phyloP scores from a whole-genome alignment of 2,113 vertebrate genomes.

The Circaetus gallicus region DNA sequence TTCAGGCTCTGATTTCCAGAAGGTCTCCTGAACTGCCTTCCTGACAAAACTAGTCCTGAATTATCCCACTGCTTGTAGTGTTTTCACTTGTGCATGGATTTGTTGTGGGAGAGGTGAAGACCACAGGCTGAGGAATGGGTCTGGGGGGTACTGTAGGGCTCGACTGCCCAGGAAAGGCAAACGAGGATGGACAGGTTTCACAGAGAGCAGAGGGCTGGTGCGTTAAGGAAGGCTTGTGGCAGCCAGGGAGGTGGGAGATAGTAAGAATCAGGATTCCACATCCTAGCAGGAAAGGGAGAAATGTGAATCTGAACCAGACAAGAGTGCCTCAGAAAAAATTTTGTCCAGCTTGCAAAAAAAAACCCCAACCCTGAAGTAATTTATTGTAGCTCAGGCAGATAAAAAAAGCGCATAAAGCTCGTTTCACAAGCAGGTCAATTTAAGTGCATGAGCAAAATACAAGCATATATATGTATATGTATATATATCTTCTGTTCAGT shows the following conservation, averaged over 20 bases:
- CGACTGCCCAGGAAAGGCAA: background rate
- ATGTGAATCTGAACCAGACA: background rate
- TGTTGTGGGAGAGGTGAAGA: background rate
- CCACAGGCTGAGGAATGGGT: background rate
- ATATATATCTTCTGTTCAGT: background rate
- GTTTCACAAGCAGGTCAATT: constrained; percentile 2
- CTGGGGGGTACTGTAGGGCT: background rate
- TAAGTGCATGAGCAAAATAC: background rate
- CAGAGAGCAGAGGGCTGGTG: background rate
- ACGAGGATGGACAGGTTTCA: background rate
- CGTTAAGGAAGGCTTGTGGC: background rate
- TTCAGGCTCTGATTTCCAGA: background rate
- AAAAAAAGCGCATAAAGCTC: background rate
- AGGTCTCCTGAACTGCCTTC: background rate
- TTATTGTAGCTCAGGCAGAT: constrained; percentile 19
- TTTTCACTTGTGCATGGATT: background rate
- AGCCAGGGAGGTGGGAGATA: background rate
- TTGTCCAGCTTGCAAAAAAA: background rate
- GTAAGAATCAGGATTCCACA: background rate
- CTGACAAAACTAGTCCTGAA: background rate
- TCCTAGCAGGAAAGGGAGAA: background rate
- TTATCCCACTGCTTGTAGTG: background rate
- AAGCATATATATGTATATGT: background rate
- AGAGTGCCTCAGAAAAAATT: background rate
- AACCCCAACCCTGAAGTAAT: background rate